Evolutionary conservation across 2,888 invertebrate genomes (phyloP).

Genomic region (Drosophila cracens): DNA sequence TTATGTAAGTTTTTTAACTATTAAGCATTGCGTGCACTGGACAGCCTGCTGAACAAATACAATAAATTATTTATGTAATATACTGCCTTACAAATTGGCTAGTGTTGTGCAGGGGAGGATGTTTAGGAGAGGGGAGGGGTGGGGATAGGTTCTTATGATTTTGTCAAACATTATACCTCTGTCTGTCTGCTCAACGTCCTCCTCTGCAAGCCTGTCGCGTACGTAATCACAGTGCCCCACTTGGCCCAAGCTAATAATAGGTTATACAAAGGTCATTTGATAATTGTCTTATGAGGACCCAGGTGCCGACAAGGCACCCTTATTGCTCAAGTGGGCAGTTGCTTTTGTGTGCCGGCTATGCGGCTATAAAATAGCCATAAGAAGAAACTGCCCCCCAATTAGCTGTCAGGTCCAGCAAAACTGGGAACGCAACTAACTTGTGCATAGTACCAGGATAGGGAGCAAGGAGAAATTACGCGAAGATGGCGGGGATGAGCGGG

Average conservation of each 20-base stretch:
- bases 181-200: neutral
- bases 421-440: conserved; percentile 8
- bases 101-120: neutral
- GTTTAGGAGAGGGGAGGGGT: neutral
- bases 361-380: conserved; percentile 62
- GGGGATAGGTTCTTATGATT: conserved; percentile 20
- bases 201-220: neutral
- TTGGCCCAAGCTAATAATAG: conserved; percentile 58
- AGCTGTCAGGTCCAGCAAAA: conserved; percentile 70
- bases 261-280: conserved; percentile 75
- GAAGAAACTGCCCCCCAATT: conserved; percentile 61
- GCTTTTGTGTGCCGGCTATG: conserved; percentile 58
- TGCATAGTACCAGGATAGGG: conserved; percentile 3
- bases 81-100: conserved; percentile 9
- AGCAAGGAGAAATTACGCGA: neutral
- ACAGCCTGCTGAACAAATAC: neutral
- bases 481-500: neutral
- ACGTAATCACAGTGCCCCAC: conserved; percentile 34
- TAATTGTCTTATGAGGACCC: conserved; percentile 71
- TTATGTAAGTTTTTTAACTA: neutral
- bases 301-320: conserved; percentile 46
- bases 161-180: conserved; percentile 40
- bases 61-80: conserved; percentile 16
- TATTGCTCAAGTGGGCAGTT: conserved; percentile 36
- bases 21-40: neutral